Conservation (phyloP, 2,797 vertebrate species). For the Chloroceryle inda region DNA sequence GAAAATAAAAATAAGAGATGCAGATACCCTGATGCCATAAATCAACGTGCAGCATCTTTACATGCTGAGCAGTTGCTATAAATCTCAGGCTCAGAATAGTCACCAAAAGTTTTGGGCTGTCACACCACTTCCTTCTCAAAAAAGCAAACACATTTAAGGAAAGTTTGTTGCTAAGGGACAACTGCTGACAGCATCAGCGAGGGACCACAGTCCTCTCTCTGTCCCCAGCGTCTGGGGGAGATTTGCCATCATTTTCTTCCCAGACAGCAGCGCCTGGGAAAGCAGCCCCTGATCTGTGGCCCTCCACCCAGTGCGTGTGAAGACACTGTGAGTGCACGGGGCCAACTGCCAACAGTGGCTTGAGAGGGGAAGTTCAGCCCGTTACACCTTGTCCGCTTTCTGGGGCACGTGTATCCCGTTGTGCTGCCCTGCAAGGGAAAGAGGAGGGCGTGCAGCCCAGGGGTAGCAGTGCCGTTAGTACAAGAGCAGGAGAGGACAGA, state of each 20-base stretch:
- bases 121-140: neutral
- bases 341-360: neutral
- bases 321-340: neutral
- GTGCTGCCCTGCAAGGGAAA: neutral
- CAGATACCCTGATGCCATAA: constrained; percentile 27
- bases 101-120: constrained; percentile 19
- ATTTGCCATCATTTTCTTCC: neutral
- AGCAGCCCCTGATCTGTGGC: neutral
- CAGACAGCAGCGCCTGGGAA: neutral
- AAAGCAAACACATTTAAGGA: neutral
- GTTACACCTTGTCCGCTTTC: neutral
- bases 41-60: constrained; percentile 29
- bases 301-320: accelerated
- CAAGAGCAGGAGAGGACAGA: neutral
- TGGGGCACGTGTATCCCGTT: neutral
- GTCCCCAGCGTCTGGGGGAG: neutral
- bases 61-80: constrained; percentile 25
- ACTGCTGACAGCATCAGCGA: neutral
- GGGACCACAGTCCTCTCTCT: neutral
- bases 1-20: constrained; percentile 52
- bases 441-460: neutral
- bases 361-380: neutral
- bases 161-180: constrained; percentile 20
- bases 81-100: constrained; percentile 33
- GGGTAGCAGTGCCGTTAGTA: neutral